These are phyloP conservation scores for Otus scops DNA, from an alignment of 2,797 vertebrate genomes.

Conservation along the genomic window DNA sequence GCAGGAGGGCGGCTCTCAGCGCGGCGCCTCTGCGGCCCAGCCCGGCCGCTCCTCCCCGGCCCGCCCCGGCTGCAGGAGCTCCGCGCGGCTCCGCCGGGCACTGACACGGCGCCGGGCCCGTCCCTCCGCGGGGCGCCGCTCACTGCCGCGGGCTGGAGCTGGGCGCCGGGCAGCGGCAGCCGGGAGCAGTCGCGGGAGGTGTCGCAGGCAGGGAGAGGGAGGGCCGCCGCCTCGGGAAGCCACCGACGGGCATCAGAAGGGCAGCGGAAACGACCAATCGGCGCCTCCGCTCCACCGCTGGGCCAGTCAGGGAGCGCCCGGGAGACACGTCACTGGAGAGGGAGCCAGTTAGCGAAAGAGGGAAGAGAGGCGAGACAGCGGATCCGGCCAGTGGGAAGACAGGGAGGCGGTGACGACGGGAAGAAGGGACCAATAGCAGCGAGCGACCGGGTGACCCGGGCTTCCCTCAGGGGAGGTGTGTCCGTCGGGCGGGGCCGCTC, in stretches of 20 bases:
- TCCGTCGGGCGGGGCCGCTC: neutral
- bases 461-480: neutral
- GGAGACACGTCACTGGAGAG: fast-evolving
- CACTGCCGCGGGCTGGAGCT: neutral
- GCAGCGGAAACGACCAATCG: constrained; percentile 24
- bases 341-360: neutral
- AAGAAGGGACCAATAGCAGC: neutral
- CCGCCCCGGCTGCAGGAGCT: neutral
- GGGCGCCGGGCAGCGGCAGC: neutral
- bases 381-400: neutral
- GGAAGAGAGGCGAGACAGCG: neutral
- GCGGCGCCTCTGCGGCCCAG: neutral
- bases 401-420: neutral
- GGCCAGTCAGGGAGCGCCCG: fast-evolving
- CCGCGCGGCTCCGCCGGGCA: neutral
- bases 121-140: neutral
- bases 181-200: neutral
- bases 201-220: no score
- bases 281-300: fast-evolving
- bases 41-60: neutral
- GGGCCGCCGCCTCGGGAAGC: neutral
- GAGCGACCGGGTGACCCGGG: neutral
- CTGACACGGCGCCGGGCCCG: neutral
- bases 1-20: neutral
- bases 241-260: neutral